Conservation (phyloP, 2,797 vertebrate genomes). For the Denticeps clupeoides region DNA sequence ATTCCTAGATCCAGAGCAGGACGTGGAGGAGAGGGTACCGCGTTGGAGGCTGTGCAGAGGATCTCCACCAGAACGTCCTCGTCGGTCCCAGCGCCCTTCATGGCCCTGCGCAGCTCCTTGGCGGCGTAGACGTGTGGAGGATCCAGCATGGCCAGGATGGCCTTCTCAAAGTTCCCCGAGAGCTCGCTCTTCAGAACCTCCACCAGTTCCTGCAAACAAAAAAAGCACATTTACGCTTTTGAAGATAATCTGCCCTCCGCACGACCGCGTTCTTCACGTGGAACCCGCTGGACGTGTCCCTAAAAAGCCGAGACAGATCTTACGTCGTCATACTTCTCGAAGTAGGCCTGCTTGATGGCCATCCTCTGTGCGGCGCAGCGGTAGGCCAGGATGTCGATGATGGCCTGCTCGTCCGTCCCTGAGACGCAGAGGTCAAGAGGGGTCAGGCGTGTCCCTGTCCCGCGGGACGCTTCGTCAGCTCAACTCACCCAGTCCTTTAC, state of each 20-base stretch:
- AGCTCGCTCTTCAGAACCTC: conserved; percentile 60
- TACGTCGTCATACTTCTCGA: conserved; percentile 66
- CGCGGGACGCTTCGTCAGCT: too few species aligned
- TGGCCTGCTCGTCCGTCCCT: conserved; percentile 68
- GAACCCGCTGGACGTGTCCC: too few species aligned
- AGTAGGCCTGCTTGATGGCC: conserved; percentile 63
- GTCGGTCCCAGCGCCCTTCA: conserved; percentile 66
- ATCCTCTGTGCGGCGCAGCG: conserved; percentile 50
- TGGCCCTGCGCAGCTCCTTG: conserved; percentile 67
- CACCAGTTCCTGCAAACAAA: conserved; percentile 51
- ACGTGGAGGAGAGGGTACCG: conserved; percentile 25
- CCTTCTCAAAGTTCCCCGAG: conserved; percentile 62
- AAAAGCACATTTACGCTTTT: not conserved
- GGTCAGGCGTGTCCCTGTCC: too few species aligned
- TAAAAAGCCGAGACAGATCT: too few species aligned
- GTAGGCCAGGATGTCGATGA: conserved; percentile 64
- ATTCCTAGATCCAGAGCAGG: not conserved
- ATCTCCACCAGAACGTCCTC: conserved; percentile 68
- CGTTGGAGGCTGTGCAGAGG: conserved; percentile 59
- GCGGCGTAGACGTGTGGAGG: conserved; percentile 52
- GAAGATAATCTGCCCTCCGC: not conserved
- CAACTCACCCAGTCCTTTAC: conserved; percentile 63
- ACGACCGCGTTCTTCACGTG: too few species aligned
- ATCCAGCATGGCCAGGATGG: conserved; percentile 65
- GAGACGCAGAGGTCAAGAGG: not conserved